Percentiles rank a stretch among this genome's conserved stretches.
Conservation (phyloP, 2,113 vertebrate genomes). For the Lontra canadensis region DNA sequence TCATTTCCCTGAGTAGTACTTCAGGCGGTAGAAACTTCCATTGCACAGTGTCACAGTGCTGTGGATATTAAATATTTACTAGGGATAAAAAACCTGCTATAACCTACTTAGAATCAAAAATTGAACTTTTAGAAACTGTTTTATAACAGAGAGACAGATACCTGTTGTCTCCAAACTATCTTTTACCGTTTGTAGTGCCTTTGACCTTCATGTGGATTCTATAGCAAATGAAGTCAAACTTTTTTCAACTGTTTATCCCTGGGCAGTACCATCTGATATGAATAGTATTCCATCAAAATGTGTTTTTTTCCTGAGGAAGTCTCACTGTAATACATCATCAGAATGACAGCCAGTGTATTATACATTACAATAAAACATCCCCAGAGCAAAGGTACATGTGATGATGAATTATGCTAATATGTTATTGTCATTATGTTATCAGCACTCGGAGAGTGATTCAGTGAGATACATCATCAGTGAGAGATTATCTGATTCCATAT, state of each 20-base stretch:
- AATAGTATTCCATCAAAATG: slow-evolving; percentile 79
- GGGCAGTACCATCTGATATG: slow-evolving; percentile 72
- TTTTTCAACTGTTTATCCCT: slow-evolving; percentile 76
- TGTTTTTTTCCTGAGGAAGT: slow-evolving; percentile 75
- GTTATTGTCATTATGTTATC: slow-evolving; percentile 80
- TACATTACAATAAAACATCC: slow-evolving; percentile 80
- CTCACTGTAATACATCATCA: slow-evolving; percentile 74
- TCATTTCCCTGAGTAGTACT: slow-evolving; percentile 17
- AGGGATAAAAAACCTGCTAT: slow-evolving; percentile 44
- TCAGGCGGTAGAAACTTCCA: slow-evolving; percentile 19
- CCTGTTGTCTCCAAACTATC: slow-evolving; percentile 56
- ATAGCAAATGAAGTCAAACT: slow-evolving; percentile 72
- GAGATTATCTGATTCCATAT: slow-evolving; percentile 79
- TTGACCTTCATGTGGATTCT: slow-evolving; percentile 74
- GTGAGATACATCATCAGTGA: slow-evolving; percentile 78
- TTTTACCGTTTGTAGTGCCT: slow-evolving; percentile 65
- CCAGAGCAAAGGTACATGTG: slow-evolving; percentile 79
- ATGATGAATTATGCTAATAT: slow-evolving; percentile 86
- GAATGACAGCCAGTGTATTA: slow-evolving; percentile 78
- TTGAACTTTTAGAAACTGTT: slow-evolving; percentile 52
- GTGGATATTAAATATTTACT: slow-evolving; percentile 54
- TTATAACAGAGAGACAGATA: slow-evolving; percentile 38
- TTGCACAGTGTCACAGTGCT: not conserved
- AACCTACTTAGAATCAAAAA: slow-evolving; percentile 44
- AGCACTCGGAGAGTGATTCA: slow-evolving; percentile 80